Evolutionary conservation across 2,113 vertebrate genomes (phyloP).

Genomic region (Neolamprologus tretocephalus): DNA sequence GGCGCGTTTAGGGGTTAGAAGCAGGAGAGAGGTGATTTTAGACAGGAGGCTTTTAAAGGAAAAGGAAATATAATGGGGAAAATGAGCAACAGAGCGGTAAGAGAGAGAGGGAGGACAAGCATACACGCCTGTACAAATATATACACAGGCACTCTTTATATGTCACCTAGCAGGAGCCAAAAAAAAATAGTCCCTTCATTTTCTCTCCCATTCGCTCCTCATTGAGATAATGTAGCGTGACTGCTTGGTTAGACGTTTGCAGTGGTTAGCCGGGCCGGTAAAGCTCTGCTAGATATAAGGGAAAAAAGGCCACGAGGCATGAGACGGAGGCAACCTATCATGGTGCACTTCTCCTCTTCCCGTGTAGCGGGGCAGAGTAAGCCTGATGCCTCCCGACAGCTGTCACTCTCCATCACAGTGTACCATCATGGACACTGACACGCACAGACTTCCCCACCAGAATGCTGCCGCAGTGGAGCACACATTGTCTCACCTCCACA

Average conservation of each 20-base stretch:
- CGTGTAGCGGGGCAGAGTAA: constrained; percentile 21
- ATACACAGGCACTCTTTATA: not conserved
- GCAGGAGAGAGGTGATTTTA: constrained; percentile 36
- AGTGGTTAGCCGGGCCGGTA: not conserved
- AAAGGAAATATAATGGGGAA: constrained; percentile 34
- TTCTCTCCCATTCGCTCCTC: constrained; percentile 10
- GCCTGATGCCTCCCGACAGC: constrained; percentile 65
- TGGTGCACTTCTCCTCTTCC: constrained; percentile 16
- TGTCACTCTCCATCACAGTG: constrained; percentile 65
- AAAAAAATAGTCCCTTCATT: constrained; percentile 19
- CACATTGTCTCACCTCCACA: constrained; percentile 14
- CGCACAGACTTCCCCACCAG: constrained; percentile 2
- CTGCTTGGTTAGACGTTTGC: constrained; percentile 25
- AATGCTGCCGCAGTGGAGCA: constrained; percentile 16
- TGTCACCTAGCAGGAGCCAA: not conserved
- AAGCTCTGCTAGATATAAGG: constrained; percentile 30
- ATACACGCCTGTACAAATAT: not conserved
- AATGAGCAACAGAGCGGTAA: constrained; percentile 27
- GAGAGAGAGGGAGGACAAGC: not conserved
- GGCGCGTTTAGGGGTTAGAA: constrained; percentile 32
- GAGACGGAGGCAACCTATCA: constrained; percentile 47
- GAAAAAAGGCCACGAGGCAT: constrained; percentile 16
- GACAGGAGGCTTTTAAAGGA: constrained; percentile 49
- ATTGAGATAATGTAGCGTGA: constrained; percentile 40
- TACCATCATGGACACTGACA: constrained; percentile 30